These are phyloP conservation scores for Petrolisthes cinctipes DNA, from an alignment of 2,888 invertebrate genomes.

Conservation along the genomic window DNA sequence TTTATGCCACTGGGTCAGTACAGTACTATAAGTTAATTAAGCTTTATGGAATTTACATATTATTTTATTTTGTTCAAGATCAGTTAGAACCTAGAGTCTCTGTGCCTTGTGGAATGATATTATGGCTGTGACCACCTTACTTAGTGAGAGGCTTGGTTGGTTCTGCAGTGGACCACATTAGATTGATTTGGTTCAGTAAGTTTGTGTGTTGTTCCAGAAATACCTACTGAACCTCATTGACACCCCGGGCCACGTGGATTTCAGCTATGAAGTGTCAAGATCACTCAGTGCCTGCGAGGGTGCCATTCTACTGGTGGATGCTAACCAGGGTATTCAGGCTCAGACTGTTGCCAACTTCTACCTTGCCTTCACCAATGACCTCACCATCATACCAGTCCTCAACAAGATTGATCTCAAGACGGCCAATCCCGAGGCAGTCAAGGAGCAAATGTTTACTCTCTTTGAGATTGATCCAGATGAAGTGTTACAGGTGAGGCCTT, in stretches of 20 bases:
- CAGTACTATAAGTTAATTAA: not conserved
- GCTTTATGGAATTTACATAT: slow-evolving; percentile 4
- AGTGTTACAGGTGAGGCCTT: slow-evolving; percentile 78
- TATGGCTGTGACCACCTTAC: too few relatives aligned
- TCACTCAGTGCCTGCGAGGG: slow-evolving; percentile 86
- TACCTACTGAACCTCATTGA: slow-evolving; percentile 95
- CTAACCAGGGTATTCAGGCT: slow-evolving; percentile 93
- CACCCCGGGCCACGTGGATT: slow-evolving; percentile 98
- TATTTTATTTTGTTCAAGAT: not conserved
- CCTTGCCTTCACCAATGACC: slow-evolving; percentile 84
- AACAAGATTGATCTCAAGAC: slow-evolving; percentile 97
- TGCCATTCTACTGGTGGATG: slow-evolving; percentile 93
- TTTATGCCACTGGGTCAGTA: not conserved
- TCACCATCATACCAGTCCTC: slow-evolving; percentile 89
- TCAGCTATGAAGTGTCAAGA: slow-evolving; percentile 87
- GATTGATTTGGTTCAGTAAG: too few relatives aligned
- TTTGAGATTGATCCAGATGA: slow-evolving; percentile 83
- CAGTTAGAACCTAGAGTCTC: not conserved
- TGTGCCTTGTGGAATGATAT: too few relatives aligned
- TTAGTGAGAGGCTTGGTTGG: too few relatives aligned
- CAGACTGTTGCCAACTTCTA: slow-evolving; percentile 98
- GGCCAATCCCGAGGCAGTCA: slow-evolving; percentile 86
- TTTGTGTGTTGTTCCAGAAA: slow-evolving; percentile 14
- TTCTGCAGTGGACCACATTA: too few relatives aligned
- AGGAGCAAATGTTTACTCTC: slow-evolving; percentile 80